phyloP scores from a whole-genome alignment of 2,888 invertebrate genomes.

The Latrodectus hesperus region DNA sequence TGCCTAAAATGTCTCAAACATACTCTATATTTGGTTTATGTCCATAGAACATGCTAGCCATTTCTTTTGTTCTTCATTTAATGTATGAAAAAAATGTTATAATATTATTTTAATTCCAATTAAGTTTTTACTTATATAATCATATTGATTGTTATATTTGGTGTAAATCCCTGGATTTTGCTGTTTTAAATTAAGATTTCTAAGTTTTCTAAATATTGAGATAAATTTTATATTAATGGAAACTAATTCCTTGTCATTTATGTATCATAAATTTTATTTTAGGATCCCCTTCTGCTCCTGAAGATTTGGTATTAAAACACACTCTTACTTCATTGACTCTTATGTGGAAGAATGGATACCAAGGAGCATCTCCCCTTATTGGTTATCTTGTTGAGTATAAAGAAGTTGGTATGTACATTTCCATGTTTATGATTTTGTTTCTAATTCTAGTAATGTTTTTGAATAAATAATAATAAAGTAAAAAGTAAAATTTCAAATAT shows the following conservation, averaged over 20 bases:
- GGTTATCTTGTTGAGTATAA: slow-evolving; percentile 90
- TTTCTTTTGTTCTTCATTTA: no score
- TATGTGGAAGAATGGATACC: slow-evolving; percentile 90
- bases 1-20: no score
- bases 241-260: background rate
- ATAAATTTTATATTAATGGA: background rate
- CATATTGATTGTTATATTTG: background rate
- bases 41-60: no score
- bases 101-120: no score
- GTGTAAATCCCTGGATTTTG: background rate
- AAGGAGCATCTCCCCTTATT: slow-evolving; percentile 87
- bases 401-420: slow-evolving; percentile 49
- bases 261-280: background rate
- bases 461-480: no score
- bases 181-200: background rate
- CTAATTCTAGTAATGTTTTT: no score
- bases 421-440: background rate
- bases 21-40: no score
- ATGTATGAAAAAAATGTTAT: no score
- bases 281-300: slow-evolving; percentile 88
- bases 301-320: slow-evolving; percentile 83
- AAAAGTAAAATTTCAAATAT: no score
- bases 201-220: background rate
- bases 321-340: slow-evolving; percentile 89
- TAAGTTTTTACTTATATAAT: background rate